These are phyloP conservation scores for Chelonus formosanus DNA, from an alignment of 2,888 invertebrate genomes.

Conservation along the genomic window DNA sequence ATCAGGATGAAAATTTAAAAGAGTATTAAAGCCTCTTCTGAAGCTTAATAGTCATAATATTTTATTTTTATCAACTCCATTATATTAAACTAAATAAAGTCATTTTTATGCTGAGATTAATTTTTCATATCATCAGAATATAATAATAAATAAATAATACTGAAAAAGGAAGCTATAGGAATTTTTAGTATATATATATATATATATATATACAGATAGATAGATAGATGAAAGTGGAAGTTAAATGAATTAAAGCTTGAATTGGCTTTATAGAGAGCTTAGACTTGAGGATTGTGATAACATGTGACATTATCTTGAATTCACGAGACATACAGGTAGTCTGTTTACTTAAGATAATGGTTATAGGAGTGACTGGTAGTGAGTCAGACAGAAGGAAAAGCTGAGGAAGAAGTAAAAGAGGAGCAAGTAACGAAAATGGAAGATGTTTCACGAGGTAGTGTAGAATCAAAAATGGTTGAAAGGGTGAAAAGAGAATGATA, in stretches of 20 bases:
- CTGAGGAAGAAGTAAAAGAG: too few relatives aligned
- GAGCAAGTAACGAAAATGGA: conserved; percentile 4
- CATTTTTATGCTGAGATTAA: too few relatives aligned
- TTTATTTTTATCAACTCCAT: too few relatives aligned
- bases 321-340: conserved; percentile 55
- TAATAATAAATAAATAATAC: too few relatives aligned
- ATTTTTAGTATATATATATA: too few relatives aligned
- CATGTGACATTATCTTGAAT: conserved; percentile 60
- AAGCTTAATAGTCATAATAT: too few relatives aligned
- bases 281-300: conserved; percentile 58
- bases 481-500: conserved; percentile 2
- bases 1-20: background rate
- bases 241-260: background rate
- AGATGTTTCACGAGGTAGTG: conserved; percentile 20
- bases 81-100: too few relatives aligned
- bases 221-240: too few relatives aligned
- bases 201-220: too few relatives aligned
- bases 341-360: conserved; percentile 63
- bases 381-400: background rate
- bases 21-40: too few relatives aligned
- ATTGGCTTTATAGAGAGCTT: conserved; percentile 28
- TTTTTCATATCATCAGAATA: too few relatives aligned
- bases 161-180: too few relatives aligned
- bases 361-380: conserved; percentile 39
- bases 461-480: conserved; percentile 10